Base-by-base conservation (phyloP, 2,797 vertebrate species). In the Alectoris magna region DNA sequence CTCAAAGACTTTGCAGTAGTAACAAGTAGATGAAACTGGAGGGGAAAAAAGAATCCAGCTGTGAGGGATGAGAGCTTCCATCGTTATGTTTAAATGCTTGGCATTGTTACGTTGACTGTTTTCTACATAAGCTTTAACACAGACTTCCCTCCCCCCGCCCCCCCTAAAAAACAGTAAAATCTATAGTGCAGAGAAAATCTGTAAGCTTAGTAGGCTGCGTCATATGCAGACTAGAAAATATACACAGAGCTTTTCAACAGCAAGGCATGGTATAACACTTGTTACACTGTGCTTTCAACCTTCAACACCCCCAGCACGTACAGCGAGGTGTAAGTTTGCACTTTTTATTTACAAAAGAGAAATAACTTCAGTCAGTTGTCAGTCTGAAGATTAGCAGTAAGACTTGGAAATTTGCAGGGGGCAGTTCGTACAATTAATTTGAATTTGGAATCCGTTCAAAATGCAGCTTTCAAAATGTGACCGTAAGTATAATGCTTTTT, bases 151-250 rank as follows among this genome's bases (percentile, higher is more conserved):
- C 34, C 34, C 34, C 34, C 34, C 34, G 34, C 34, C 34, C 56
- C 22, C n/a, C 13, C 12, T 12, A 21, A 67, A 67, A 69, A 46
- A 34, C 36, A 41, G 44, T 69, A 5, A 49, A 55, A 11, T 22
- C 53, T n/a, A 29, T 49, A 43, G 86, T 8, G 49, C 80, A 84
- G 67, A 91, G 24, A 11, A 81, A 84, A 43, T 49, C 63, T 59
- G 36, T 39, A 62, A 78, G 38, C 2, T 14, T 24, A 69, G 66
- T 0, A 55, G 59, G 14, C 38, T 36, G 14, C 10, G 18, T 24
- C 22, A 41, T 2, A 14, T 3, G 7, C 17, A 69, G 34, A 59
- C 34, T 1, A 49, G 41, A 64, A 88, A 56, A 34, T 21, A 0
- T 11, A 41, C 9, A 14, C 19, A 24, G n/a, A 75, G 70, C 26